Conservation (phyloP, 2,888 invertebrate species). For the Amblyteles armatorius region DNA sequence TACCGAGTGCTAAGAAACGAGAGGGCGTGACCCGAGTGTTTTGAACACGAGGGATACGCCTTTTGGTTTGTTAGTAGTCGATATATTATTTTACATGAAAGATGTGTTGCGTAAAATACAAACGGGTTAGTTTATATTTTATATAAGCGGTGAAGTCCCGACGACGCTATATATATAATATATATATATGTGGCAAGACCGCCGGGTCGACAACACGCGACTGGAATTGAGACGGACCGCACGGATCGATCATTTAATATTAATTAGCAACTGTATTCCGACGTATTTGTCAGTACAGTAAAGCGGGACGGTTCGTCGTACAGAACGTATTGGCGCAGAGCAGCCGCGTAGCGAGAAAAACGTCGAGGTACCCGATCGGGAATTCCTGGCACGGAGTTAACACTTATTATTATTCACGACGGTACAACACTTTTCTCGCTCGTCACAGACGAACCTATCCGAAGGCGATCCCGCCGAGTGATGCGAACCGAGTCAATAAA, state of each 20-base stretch:
- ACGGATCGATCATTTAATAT: conserved; percentile 16
- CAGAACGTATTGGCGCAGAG: background rate
- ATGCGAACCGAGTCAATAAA: conserved; percentile 17
- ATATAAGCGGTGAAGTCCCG: background rate
- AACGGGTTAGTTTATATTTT: background rate
- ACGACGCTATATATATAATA: background rate
- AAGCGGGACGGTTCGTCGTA: background rate
- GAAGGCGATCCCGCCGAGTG: background rate
- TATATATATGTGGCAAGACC: background rate
- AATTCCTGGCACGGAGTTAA: conserved; percentile 10
- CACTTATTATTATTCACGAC: background rate
- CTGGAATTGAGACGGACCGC: conserved; percentile 2
- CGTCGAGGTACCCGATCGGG: background rate
- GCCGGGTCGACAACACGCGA: conserved; percentile 7
- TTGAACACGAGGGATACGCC: background rate
- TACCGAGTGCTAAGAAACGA: background rate
- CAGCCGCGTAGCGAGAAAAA: background rate
- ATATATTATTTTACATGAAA: background rate
- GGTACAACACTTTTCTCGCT: background rate
- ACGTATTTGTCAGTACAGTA: background rate
- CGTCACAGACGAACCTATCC: background rate
- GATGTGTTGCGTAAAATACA: background rate
- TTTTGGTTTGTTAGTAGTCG: background rate
- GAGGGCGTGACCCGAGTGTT: background rate
- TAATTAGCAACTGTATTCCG: conserved; percentile 20